A percentile compares a stretch with the other conserved stretches of the same genome.
Conservation (phyloP, 2,888 invertebrate genomes). For the Drosophila putrida region DNA sequence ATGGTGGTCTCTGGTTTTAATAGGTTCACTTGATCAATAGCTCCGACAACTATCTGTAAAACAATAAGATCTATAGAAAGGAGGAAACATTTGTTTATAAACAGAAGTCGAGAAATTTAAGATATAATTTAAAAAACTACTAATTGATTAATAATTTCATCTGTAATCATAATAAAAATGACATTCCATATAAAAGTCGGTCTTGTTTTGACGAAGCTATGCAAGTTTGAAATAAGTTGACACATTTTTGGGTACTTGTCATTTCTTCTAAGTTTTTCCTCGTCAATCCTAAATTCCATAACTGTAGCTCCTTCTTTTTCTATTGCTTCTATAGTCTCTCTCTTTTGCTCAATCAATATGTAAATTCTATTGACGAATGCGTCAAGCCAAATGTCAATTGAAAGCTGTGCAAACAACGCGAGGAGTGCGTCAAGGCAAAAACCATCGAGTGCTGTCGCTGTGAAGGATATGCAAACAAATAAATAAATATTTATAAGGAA, state of each 20-base stretch:
- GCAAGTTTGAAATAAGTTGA: no score
- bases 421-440: slow-evolving; percentile 5
- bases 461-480: slow-evolving; percentile 70
- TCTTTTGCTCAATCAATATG: slow-evolving; percentile 49
- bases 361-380: slow-evolving; percentile 40
- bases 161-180: no score
- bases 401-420: slow-evolving; percentile 73
- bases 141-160: no score
- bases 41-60: not conserved
- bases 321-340: not conserved
- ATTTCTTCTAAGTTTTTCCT: not conserved
- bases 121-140: no score
- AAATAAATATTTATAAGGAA: slow-evolving; percentile 62
- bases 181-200: no score
- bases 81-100: no score
- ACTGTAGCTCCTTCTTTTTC: not conserved
- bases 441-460: slow-evolving; percentile 9
- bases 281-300: not conserved
- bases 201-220: no score
- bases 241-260: no score
- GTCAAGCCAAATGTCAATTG: slow-evolving; percentile 63
- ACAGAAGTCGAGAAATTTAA: no score
- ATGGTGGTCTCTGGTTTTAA: slow-evolving; percentile 8
- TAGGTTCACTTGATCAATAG: not conserved
- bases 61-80: not conserved